Conservation (phyloP, 2,113 vertebrate species). For the Psilopsiagon aymara region DNA sequence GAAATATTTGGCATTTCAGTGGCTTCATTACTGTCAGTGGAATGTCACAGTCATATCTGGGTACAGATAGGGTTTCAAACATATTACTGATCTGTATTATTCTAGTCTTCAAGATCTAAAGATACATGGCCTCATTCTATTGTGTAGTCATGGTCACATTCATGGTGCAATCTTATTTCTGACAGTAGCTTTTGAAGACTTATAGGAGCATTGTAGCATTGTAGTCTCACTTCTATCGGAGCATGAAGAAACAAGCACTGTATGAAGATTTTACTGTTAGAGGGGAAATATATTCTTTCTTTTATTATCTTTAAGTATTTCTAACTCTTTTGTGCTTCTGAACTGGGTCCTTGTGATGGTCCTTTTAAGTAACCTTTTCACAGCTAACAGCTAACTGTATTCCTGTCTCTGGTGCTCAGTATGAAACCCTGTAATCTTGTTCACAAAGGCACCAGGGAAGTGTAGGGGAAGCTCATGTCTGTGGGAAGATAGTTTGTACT, state of each 20-base stretch:
- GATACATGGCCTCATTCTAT: neutral
- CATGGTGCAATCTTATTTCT: neutral
- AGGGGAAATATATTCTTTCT: neutral
- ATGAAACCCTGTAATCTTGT: neutral
- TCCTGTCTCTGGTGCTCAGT: neutral
- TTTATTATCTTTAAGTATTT: neutral
- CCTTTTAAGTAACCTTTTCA: neutral
- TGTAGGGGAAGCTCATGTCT: neutral
- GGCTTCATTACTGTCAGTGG: neutral
- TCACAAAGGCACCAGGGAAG: neutral
- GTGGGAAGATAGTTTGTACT: neutral
- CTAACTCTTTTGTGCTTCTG: neutral
- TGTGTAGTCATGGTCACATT: neutral
- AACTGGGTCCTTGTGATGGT: neutral
- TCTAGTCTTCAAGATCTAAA: neutral
- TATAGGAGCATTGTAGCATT: neutral
- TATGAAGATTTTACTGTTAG: neutral
- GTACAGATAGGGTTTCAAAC: neutral
- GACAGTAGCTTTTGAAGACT: neutral
- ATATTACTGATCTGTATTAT: neutral
- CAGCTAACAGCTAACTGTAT: neutral
- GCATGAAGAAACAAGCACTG: neutral
- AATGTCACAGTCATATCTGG: neutral
- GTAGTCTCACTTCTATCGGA: rapidly evolving
- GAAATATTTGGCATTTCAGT: neutral